Base-by-base conservation (phyloP, 2,888 invertebrate genomes). In the Mesodorylaimus sp. region DNA sequence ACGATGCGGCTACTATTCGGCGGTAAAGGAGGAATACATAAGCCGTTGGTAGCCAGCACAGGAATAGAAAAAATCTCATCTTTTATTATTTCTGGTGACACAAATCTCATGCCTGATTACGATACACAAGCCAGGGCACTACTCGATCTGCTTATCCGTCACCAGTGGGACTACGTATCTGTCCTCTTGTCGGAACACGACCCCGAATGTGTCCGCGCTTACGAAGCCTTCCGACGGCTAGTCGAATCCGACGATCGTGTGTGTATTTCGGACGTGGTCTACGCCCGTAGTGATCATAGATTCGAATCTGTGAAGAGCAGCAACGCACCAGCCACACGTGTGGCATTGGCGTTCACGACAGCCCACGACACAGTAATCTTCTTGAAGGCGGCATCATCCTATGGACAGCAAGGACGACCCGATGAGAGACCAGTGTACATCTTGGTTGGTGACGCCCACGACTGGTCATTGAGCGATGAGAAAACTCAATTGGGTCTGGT, bases 391-490 rank as follows among this genome's bases (percentile, higher is more conserved):
- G 13, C n/a, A 47, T 21, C 24, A 16, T 16, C 43, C n/a, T 13
- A 48, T 53, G 57, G 55, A 38, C 41, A 55, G 52, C 51, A 21
- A 45, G 45, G 37, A 42, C 50, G 46, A 47, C 54, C 32, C 51
- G 51, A 16, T 59, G 48, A 37, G 27, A 55, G 36, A 23, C 16
- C 41, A 27, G 53, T 62, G 13, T 59, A 61, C 49, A 54, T 62
- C 5, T 53, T 61, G 53, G 54, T 64, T 47, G 63, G 63, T 37
- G 63, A 63, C 27, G 58, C 63, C 36, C 61, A 62, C 45, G 59
- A 63, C 46, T 63, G 61, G 57, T 26, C 24, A 10, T 10, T 39
- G 41, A 13, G 21, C 7, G 41, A 39, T 21, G 16, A 39, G 10
- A 16, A 7, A 21, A 13, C 10, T 7, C 10, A n/a, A 16, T n/a